A percentile compares a stretch with the other conserved stretches of the same genome.
Evolutionary conservation across 2,888 invertebrate species (phyloP).

Genomic region (Stomorhina lunata): DNA sequence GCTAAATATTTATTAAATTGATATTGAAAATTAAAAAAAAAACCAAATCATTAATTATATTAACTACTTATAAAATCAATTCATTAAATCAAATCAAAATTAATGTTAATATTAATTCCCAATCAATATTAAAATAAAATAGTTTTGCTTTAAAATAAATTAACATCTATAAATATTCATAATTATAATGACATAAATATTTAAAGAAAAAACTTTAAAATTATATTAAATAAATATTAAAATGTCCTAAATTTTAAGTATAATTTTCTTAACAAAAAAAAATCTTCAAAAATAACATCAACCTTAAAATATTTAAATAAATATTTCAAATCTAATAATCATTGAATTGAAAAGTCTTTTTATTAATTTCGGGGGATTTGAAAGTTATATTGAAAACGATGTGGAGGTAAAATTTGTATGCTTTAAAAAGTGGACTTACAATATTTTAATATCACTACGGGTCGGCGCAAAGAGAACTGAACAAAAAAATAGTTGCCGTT

Average conservation of each 20-base stretch:
- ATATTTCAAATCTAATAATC: slow-evolving; percentile 44
- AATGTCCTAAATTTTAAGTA: slow-evolving; percentile 11
- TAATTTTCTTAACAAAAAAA: slow-evolving; percentile 3
- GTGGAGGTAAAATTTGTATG: no score
- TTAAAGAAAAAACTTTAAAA: not conserved
- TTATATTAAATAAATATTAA: not conserved
- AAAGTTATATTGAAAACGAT: no score
- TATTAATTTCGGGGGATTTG: no score
- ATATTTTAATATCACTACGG: no score
- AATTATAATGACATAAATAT: not conserved
- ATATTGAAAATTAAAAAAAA: not conserved
- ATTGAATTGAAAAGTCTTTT: not conserved
- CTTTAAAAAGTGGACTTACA: no score
- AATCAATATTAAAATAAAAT: not conserved
- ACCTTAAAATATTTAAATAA: slow-evolving; percentile 51
- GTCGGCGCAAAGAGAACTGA: no score
- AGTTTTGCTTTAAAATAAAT: slow-evolving; percentile 21
- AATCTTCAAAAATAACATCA: not conserved
- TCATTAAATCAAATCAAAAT: not conserved
- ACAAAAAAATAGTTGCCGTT: no score
- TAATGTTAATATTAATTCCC: slow-evolving; percentile 9
- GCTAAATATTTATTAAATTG: not conserved
- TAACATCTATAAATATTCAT: slow-evolving; percentile 35
- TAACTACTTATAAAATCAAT: not conserved
- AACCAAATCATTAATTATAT: not conserved